phyloP scores from a whole-genome alignment of 2,113 vertebrate genomes.

The Upupa epops region DNA sequence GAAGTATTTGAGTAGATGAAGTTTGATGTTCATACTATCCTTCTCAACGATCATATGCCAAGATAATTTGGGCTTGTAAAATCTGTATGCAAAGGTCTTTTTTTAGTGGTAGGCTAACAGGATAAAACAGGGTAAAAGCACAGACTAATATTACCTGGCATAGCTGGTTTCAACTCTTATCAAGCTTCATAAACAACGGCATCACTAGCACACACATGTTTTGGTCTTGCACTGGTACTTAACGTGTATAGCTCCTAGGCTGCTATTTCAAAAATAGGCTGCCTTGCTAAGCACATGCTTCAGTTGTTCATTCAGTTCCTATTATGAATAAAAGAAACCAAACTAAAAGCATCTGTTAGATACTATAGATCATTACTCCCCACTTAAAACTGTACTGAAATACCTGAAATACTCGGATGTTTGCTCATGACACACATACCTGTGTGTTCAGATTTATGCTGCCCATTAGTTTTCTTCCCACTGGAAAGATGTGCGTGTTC shows the following conservation, averaged over 20 bases:
- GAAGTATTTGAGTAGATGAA: background rate
- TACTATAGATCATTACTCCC: background rate
- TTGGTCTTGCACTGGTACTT: background rate
- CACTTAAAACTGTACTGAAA: background rate
- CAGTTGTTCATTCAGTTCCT: background rate
- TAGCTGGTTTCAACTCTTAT: background rate
- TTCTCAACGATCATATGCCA: background rate
- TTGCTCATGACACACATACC: background rate
- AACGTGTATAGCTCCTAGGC: rapidly evolving
- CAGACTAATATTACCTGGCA: background rate
- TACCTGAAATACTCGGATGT: background rate
- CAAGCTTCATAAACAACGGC: background rate
- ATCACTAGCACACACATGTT: background rate
- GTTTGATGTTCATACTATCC: background rate
- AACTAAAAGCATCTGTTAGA: background rate
- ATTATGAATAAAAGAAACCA: background rate
- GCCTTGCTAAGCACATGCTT: background rate
- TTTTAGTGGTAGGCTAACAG: background rate
- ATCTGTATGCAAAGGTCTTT: background rate
- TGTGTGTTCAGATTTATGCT: background rate
- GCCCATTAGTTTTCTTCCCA: background rate
- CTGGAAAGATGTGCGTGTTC: background rate
- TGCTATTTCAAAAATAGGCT: background rate
- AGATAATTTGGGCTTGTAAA: background rate
- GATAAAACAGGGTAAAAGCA: background rate